Evolutionary conservation across 2,888 invertebrate species (phyloP).

Genomic region (Lydus trimaculatus): DNA sequence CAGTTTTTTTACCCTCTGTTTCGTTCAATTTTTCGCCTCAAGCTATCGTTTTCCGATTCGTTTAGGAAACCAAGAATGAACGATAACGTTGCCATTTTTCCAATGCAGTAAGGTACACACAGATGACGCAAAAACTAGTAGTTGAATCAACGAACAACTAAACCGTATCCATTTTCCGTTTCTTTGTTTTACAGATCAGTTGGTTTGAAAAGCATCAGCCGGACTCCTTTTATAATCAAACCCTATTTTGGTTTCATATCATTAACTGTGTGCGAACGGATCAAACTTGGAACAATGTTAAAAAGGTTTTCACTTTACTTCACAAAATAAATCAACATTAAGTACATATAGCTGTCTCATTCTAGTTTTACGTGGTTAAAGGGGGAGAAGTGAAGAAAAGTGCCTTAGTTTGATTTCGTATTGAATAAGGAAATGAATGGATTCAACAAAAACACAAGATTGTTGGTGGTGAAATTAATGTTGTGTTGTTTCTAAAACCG

Average conservation of each 20-base stretch:
- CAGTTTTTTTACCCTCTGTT: constrained; percentile 4
- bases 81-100: constrained; percentile 14
- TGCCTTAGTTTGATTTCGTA: background rate
- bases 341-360: background rate
- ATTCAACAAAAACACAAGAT: background rate
- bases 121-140: background rate
- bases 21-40: constrained; percentile 17
- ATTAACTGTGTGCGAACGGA: constrained; percentile 19
- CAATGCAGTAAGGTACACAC: background rate
- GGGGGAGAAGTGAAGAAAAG: background rate
- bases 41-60: constrained; percentile 25
- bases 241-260: constrained; percentile 18
- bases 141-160: constrained; percentile 11
- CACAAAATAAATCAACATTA: constrained; percentile 27
- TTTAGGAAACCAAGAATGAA: constrained; percentile 25
- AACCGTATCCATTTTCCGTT: constrained; percentile 23
- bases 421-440: background rate
- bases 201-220: constrained; percentile 12
- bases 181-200: constrained; percentile 27
- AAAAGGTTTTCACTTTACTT: constrained; percentile 21
- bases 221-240: constrained; percentile 23
- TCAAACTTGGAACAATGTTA: constrained; percentile 1
- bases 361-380: background rate
- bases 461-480: background rate
- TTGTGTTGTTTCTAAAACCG: background rate